Evolutionary conservation across 2,888 invertebrate genomes (phyloP), one percentile per base, ranked within the genome.

Genomic region (Strigamia crassipes): DNA sequence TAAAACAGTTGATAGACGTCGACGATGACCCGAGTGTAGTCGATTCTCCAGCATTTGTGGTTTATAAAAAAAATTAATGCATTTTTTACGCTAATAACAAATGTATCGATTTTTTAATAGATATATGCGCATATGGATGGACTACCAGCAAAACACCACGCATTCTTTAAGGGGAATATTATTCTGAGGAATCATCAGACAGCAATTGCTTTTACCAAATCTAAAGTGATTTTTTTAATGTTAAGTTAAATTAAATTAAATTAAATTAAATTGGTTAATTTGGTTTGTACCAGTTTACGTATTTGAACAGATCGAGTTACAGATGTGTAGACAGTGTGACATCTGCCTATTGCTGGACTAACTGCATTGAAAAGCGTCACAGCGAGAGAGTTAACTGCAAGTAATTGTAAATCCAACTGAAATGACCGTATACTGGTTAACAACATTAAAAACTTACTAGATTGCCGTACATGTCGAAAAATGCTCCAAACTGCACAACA

Each of bases 131-230:
- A 81, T 31, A 46, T 38, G 41, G 77, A 81, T 34, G 78, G 46
- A 9, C 3, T 42, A 6, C 78, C 81, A 8, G 78, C 78, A 21
- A 81, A 81, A 41, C 81, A 81, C n/a, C 81, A 81, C 18, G 81
- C 81, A 21, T 81, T 81, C 23, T 81, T 81, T 18, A 81, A 77
- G 73, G 81, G 81, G 1, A 15, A 27, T n/a, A 81, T 81, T 6
- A 77, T 81, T 42, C 41, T 31, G 12, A 15, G 77, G n/a, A 23
- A 31, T 77, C 34, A 27, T 13, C 15, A 46, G 15, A 81, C 81
- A 13, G 8, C 77, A 13, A 77, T 81, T 41, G 81, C 81, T 0
- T 15, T 81, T 4, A n/a, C 66, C 0, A 15, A 10, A 21, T 31
- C 81, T 10, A 81, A 51, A 61, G 81, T 81, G 34, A 34, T 13